Evolutionary conservation across 2,888 invertebrate genomes (phyloP).

Genomic region (Micropterix aruncella): DNA sequence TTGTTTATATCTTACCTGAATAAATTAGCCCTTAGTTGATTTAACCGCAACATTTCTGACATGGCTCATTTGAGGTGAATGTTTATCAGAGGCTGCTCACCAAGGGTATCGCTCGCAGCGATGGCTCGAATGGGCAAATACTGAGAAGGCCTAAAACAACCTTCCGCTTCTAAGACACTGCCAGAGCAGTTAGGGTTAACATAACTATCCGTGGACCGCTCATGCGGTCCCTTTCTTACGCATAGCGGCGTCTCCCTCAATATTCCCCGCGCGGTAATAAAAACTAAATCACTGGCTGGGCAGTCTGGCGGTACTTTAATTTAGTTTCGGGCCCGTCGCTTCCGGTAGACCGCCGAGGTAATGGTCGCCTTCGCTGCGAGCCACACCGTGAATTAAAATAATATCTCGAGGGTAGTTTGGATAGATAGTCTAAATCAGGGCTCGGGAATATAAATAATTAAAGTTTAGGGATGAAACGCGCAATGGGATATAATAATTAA

Average conservation of each 20-base stretch:
- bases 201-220: constrained; percentile 1
- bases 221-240: neutral
- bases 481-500: too few species aligned
- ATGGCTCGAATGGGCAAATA: neutral
- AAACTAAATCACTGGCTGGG: constrained; percentile 12
- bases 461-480: too few species aligned
- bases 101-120: neutral
- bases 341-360: neutral
- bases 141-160: neutral
- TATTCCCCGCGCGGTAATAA: constrained; percentile 12
- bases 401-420: too few species aligned
- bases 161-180: neutral
- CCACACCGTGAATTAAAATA: too few species aligned
- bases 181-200: constrained; percentile 3
- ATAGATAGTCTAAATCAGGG: too few species aligned
- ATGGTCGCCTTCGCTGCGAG: too few species aligned
- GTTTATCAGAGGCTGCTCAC: neutral
- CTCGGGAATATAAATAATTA: too few species aligned
- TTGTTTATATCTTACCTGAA: too few species aligned
- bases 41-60: neutral
- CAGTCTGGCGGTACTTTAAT: constrained; percentile 4
- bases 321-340: neutral
- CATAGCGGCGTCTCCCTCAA: constrained; percentile 3
- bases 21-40: too few species aligned
- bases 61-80: too few species aligned